Percentiles rank a stretch among this genome's conserved stretches.
These are phyloP conservation scores for Pseudanteris insignis DNA, from an alignment of 2,888 invertebrate genomes.

Conservation along the genomic window DNA sequence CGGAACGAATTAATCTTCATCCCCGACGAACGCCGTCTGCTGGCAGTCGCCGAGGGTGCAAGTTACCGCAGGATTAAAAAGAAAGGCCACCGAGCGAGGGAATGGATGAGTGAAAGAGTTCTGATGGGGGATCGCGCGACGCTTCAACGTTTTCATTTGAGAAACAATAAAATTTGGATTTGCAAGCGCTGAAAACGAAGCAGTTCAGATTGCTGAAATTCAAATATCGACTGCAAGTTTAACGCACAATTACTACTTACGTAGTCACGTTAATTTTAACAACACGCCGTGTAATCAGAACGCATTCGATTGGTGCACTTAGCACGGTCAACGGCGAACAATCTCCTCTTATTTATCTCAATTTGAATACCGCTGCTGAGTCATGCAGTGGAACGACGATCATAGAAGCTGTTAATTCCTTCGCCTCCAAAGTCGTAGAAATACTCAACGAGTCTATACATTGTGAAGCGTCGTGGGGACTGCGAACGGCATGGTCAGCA, in stretches of 20 bases:
- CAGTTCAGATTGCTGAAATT: too few species aligned
- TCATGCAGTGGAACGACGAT: slow-evolving; percentile 34
- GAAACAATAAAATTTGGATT: too few species aligned
- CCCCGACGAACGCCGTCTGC: slow-evolving; percentile 58
- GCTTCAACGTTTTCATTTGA: too few species aligned
- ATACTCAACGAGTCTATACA: slow-evolving; percentile 43
- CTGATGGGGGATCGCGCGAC: too few species aligned
- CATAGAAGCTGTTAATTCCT: slow-evolving; percentile 40
- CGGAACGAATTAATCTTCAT: slow-evolving; percentile 67
- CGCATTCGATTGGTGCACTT: slow-evolving; percentile 1
- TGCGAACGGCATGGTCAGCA: slow-evolving; percentile 62
- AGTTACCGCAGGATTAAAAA: slow-evolving; percentile 50
- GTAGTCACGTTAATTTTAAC: slow-evolving; percentile 3
- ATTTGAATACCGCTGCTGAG: slow-evolving; percentile 39
- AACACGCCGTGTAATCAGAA: too few species aligned
- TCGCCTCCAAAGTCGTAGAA: slow-evolving; percentile 43
- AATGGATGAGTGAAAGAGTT: slow-evolving; percentile 53
- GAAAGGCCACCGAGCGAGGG: slow-evolving; percentile 48
- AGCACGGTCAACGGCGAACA: slow-evolving; percentile 1
- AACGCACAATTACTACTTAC: too few species aligned
- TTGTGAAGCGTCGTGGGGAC: slow-evolving; percentile 49
- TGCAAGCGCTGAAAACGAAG: too few species aligned
- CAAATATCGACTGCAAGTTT: too few species aligned
- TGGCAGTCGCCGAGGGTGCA: slow-evolving; percentile 54
- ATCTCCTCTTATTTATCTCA: slow-evolving; percentile 35